Percentiles rank a stretch among this genome's conserved stretches.
phyloP scores from a whole-genome alignment of 2,888 invertebrate genomes.

The Rhorus exstirpatorius region DNA sequence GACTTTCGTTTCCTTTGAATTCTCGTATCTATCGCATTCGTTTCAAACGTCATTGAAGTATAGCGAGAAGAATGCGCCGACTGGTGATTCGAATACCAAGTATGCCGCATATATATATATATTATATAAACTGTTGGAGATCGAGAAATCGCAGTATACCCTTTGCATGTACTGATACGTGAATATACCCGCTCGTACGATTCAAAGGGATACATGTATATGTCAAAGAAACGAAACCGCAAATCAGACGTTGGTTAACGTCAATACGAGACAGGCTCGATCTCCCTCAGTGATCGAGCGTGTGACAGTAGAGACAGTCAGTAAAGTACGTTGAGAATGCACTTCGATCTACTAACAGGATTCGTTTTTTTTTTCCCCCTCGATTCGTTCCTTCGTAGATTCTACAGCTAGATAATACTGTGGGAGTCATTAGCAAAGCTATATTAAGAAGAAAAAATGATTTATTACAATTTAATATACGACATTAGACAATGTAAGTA shows the following conservation, averaged over 20 bases:
- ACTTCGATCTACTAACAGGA: not conserved
- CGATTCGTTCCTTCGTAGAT: not conserved
- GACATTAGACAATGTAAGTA: too few relatives aligned
- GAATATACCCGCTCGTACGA: not conserved
- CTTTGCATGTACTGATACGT: conserved; percentile 23
- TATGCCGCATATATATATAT: not conserved
- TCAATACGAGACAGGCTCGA: conserved; percentile 39
- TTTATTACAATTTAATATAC: too few relatives aligned
- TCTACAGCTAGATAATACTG: not conserved
- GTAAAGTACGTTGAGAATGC: not conserved
- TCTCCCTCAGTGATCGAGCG: conserved; percentile 23
- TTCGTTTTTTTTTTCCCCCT: not conserved
- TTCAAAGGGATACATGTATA: conserved; percentile 30
- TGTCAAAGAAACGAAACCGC: conserved; percentile 43
- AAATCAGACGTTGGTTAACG: conserved; percentile 52
- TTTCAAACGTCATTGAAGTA: conserved; percentile 24
- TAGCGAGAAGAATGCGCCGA: conserved; percentile 16
- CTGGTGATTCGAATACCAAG: conserved; percentile 19
- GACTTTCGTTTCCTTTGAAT: conserved; percentile 46
- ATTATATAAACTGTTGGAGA: conserved; percentile 11
- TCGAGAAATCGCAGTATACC: conserved; percentile 41
- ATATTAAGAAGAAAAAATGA: not conserved
- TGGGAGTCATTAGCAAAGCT: not conserved
- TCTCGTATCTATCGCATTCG: conserved; percentile 43
- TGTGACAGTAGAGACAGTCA: conserved; percentile 32